A percentile compares a stretch with the other conserved stretches of the same genome.
Conservation (phyloP, 2,113 vertebrate genomes). For the Phyllopteryx taeniolatus region DNA sequence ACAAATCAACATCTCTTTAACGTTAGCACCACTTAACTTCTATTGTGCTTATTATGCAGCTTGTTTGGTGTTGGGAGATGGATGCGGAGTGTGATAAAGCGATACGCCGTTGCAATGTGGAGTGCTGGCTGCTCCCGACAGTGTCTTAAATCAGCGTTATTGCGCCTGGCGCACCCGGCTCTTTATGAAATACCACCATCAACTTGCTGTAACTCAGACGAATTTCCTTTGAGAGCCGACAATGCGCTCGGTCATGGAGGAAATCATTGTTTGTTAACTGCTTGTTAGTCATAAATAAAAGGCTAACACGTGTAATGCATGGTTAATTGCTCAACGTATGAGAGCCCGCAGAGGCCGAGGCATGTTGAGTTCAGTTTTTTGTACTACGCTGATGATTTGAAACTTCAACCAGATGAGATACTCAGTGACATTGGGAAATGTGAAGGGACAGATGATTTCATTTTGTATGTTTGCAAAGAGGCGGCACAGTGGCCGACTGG, state of each 20-base stretch:
- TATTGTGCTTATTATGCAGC: conserved; percentile 70
- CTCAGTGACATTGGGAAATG: neutral
- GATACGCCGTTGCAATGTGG: conserved; percentile 38
- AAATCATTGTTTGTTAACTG: conserved; percentile 67
- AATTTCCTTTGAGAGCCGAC: conserved; percentile 53
- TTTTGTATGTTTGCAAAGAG: neutral
- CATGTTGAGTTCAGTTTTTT: conserved; percentile 39
- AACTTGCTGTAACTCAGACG: conserved; percentile 57
- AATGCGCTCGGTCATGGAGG: conserved; percentile 52
- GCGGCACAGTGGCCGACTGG: no score
- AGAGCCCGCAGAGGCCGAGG: conserved; percentile 27
- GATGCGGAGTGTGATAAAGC: conserved; percentile 61
- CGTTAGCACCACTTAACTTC: conserved; percentile 67
- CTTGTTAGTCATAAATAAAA: conserved; percentile 64
- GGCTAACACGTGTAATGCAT: conserved; percentile 57
- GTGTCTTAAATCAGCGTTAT: conserved; percentile 67
- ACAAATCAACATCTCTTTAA: conserved; percentile 72
- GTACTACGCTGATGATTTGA: conserved; percentile 34
- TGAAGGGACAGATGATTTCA: conserved; percentile 4
- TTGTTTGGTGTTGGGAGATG: conserved; percentile 64
- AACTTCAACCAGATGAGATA: conserved; percentile 3
- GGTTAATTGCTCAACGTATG: conserved; percentile 60
- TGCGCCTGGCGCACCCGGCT: conserved; percentile 44
- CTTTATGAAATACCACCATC: conserved; percentile 65
- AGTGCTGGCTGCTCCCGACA: conserved; percentile 47